Evolutionary conservation across 35 echinoderm and acorn worm species (phyloP).

Genomic region (Acanthaster planci): DNA sequence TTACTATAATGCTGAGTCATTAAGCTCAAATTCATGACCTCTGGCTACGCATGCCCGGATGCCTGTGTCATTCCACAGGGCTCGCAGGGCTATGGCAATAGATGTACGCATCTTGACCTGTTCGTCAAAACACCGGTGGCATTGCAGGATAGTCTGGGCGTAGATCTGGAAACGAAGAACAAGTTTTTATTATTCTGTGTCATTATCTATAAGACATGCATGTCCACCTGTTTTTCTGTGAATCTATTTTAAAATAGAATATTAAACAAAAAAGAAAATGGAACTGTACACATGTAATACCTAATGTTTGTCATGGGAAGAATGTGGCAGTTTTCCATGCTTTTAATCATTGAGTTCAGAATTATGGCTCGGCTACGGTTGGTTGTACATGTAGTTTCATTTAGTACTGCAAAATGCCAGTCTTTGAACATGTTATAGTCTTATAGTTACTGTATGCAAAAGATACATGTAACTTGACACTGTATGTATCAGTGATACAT

Average conservation of each 20-base stretch:
- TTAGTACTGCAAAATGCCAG: too few species aligned
- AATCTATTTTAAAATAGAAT: not conserved
- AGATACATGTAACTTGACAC: too few species aligned
- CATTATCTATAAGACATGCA: not conserved
- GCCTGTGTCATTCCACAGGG: conserved; percentile 91
- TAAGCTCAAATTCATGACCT: conserved; percentile 96
- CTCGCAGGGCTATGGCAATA: conserved; percentile 64
- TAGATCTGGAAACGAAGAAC: conserved; percentile 50
- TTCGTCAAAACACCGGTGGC: conserved; percentile 94
- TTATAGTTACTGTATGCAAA: too few species aligned
- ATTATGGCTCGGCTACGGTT: too few species aligned
- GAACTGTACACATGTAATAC: too few species aligned
- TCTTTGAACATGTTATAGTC: too few species aligned
- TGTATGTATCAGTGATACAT: too few species aligned
- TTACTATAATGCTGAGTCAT: conserved; percentile 98
- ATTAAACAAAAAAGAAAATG: too few species aligned
- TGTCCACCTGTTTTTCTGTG: not conserved
- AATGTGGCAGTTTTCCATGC: too few species aligned
- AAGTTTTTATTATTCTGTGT: not conserved
- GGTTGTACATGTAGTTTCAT: too few species aligned
- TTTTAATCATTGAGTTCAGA: too few species aligned
- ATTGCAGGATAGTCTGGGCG: conserved; percentile 96
- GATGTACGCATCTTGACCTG: conserved; percentile 78
- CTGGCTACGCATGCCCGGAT: conserved; percentile 70
- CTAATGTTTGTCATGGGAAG: too few species aligned